Percentiles rank a stretch among this genome's conserved stretches.
Conservation (phyloP, 2,888 invertebrate species). For the Lasioglossum figueresi region DNA sequence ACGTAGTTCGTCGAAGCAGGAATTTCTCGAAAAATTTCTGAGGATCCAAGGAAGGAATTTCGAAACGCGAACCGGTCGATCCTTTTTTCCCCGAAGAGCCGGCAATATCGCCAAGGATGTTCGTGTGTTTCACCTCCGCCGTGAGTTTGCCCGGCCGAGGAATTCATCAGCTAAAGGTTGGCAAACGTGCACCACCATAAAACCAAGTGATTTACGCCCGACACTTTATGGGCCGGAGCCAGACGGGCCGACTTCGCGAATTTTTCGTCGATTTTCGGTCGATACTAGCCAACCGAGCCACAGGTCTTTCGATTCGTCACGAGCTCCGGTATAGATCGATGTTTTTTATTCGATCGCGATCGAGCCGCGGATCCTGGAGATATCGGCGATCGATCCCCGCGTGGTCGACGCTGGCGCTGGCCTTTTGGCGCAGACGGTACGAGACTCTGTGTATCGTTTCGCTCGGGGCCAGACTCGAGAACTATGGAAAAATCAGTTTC, state of each 20-base stretch:
- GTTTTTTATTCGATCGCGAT: constrained; percentile 1
- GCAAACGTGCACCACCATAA: constrained; percentile 84
- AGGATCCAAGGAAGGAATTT: background rate
- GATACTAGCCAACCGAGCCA: constrained; percentile 38
- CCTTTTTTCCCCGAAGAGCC: constrained; percentile 60
- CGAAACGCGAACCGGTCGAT: constrained; percentile 10
- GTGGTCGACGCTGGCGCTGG: background rate
- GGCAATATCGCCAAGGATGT: constrained; percentile 56
- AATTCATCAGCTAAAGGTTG: constrained; percentile 84
- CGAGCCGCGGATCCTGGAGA: background rate
- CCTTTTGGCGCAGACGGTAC: constrained; percentile 49
- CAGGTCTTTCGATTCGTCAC: constrained; percentile 34
- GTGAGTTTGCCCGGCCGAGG: constrained; percentile 77
- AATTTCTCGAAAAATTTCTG: background rate
- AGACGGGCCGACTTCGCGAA: constrained; percentile 82
- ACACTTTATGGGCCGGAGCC: constrained; percentile 82
- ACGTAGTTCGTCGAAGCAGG: background rate
- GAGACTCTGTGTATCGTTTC: constrained; percentile 57
- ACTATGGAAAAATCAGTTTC: constrained; percentile 75
- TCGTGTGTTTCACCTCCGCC: constrained; percentile 49
- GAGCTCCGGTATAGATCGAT: constrained; percentile 20
- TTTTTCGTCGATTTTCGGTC: constrained; percentile 82
- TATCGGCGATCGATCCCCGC: constrained; percentile 7
- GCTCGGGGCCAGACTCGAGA: constrained; percentile 62
- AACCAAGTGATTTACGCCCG: constrained; percentile 83